Percentiles rank a stretch among this genome's conserved stretches.
Conservation (phyloP, 1,140 invertebrate species). For the Brachystomella parvula region DNA sequence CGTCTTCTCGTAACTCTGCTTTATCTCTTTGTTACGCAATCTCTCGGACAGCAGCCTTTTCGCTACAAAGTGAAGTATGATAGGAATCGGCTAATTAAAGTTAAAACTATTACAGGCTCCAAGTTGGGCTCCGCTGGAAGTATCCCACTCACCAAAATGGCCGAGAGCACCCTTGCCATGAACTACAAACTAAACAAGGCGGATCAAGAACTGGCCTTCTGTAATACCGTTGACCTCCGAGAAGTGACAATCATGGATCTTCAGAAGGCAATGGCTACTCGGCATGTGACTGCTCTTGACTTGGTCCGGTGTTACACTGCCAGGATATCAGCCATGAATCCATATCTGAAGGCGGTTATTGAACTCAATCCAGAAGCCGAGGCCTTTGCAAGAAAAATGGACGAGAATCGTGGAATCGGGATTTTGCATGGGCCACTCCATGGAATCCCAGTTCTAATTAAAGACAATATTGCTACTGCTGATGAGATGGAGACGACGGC, state of each 20-base stretch:
- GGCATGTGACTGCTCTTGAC: not conserved
- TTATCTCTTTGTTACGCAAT: too few species aligned
- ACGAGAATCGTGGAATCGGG: not conserved
- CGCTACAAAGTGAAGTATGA: slow-evolving; percentile 4
- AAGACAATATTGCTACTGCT: slow-evolving; percentile 19
- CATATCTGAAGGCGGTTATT: slow-evolving; percentile 12
- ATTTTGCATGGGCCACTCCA: slow-evolving; percentile 6
- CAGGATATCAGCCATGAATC: slow-evolving; percentile 3
- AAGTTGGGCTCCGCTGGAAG: not conserved
- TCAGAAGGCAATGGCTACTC: not conserved
- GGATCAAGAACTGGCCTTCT: not conserved
- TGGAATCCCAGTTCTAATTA: slow-evolving; percentile 24
- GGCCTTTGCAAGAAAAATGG: slow-evolving; percentile 3
- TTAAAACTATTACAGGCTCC: not conserved
- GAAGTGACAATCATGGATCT: slow-evolving; percentile 8
- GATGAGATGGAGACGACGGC: slow-evolving; percentile 19
- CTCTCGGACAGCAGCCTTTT: not conserved
- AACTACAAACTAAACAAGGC: not conserved
- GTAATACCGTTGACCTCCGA: slow-evolving; percentile 2
- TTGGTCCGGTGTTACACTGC: not conserved
- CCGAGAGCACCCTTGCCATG: not conserved
- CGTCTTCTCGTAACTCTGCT: too few species aligned
- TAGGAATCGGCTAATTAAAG: not conserved
- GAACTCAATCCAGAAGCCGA: slow-evolving; percentile 1
- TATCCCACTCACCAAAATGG: not conserved